Percentiles rank a stretch among this genome's conserved stretches.
Conservation (phyloP, 2,888 invertebrate genomes). For the Campoletis raptor region DNA sequence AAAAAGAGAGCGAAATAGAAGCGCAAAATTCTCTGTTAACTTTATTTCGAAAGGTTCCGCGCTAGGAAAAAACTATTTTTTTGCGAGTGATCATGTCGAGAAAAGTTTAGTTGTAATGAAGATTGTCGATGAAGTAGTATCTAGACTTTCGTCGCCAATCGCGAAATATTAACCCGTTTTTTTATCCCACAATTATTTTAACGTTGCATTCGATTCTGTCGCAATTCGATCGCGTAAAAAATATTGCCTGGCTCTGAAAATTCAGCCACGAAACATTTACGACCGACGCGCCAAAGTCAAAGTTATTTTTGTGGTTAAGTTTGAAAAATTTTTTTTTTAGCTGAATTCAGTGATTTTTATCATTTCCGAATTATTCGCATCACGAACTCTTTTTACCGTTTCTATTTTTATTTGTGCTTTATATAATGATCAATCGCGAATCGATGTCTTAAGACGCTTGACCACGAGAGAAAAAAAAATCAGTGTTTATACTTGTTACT, state of each 20-base stretch:
- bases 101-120: background rate
- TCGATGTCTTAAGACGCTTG: background rate
- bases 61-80: background rate
- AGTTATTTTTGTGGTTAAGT: conserved; percentile 33
- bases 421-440: background rate
- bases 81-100: background rate
- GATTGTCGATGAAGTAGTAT: background rate
- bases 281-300: conserved; percentile 46
- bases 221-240: conserved; percentile 6
- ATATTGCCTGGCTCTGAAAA: background rate
- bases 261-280: conserved; percentile 25
- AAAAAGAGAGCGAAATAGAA: background rate
- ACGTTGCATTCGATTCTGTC: background rate
- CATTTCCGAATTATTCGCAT: background rate
- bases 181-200: background rate
- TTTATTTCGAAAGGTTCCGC: conserved; percentile 7
- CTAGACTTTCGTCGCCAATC: background rate
- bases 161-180: background rate
- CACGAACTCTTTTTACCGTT: background rate
- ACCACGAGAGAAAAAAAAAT: conserved; percentile 21
- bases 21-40: background rate
- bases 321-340: background rate
- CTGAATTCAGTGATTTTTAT: background rate
- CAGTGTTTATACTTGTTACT: background rate
- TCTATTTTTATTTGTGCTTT: background rate